Base-by-base conservation (phyloP, 2,888 invertebrate species). In the Epirrhoe tristata region DNA sequence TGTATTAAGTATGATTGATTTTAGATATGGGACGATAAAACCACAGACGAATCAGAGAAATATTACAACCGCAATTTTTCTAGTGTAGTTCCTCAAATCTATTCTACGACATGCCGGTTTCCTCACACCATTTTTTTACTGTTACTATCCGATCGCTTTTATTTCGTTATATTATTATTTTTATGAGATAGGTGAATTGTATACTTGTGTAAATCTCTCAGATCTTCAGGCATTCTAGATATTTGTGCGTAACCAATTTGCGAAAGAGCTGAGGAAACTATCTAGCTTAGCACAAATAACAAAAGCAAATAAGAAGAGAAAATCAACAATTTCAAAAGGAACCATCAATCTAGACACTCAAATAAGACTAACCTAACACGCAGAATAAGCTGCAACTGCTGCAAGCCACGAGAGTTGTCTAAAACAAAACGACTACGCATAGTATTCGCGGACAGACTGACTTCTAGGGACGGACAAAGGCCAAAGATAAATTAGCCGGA, bases 391-490 rank as follows among this genome's bases (percentile, higher is more conserved):
- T 62, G 54, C 51, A 14, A 46, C 24, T 52, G 53, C 56, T 62
- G 54, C 51, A 14, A 46, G 34, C 56, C 39, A 53, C 52, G 51
- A 52, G 59, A 67, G 60, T 32, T n/a, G 64, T 51, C 58, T 64
- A 62, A 61, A 68, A 68, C 60, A 65, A 68, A 61, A 68, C 61
- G 31, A 64, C 51, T 34, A 24, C 36, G 54, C 54, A 55, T 58
- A 60, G 63, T 63, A 64, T 61, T 61, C 56, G 61, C 64, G 55
- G 76, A 73, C 67, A 64, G 71, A 71, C 65, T 71, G 72, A 69
- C 74, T 81, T 80, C 78, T 58, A 63, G 63, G 14, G 57, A 12
- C 57, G 63, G 39, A 5, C 3, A 12, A 43, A 43, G 12, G 10
- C 5, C 7, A 12, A 12, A 43, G 5, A 43, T 12, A 43, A 43